Base-by-base conservation (phyloP, 1,140 invertebrate genomes). In the Drusus annulatus region DNA sequence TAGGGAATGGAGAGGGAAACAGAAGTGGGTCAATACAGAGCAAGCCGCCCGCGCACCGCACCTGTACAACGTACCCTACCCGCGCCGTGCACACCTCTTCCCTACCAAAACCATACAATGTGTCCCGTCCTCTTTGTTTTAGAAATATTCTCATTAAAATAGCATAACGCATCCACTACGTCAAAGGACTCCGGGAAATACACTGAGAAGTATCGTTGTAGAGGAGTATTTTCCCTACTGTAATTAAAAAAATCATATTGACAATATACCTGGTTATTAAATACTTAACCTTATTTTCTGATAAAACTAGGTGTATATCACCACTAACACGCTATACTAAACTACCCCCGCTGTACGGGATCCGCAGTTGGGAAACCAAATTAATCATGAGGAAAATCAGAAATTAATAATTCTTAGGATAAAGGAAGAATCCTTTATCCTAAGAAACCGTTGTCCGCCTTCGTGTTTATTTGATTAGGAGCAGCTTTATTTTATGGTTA, bases 1-100 rank as follows among this genome's bases (percentile, higher is more conserved):
- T n/a, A 16, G 28, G 62, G 25, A 23, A 10, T 13, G 45, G 68
- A 19, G 45, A 65, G 50, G 68, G 68, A 21, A 45, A 21, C 19
- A 52, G 68, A 71, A 71, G 68, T 71, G 68, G 68, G 68, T 71
- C 68, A 71, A 71, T 71, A 71, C 68, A 71, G 45, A 71, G 17
- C 68, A 51, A 52, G 68, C 13, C 68, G 68, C 68, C 21, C 68
- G 68, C 68, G 68, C 68, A 71, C 68, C 45, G n/a, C 36, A 51
- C 45, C 36, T 45, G 36, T 45, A 45, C 36, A 45, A 45, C 36
- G 36, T 13, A 45, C 5, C 36, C 36, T 45, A 45, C 36, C 36
- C 36, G 36, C 36, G 36, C 36, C 21, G 36, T 52, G 68, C 68
- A 71, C 45, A 71, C 68, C 68, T 52, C 65, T 71, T 71, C 45